phyloP scores from a whole-genome alignment of 2,797 vertebrate genomes.

The Manis javanica region DNA sequence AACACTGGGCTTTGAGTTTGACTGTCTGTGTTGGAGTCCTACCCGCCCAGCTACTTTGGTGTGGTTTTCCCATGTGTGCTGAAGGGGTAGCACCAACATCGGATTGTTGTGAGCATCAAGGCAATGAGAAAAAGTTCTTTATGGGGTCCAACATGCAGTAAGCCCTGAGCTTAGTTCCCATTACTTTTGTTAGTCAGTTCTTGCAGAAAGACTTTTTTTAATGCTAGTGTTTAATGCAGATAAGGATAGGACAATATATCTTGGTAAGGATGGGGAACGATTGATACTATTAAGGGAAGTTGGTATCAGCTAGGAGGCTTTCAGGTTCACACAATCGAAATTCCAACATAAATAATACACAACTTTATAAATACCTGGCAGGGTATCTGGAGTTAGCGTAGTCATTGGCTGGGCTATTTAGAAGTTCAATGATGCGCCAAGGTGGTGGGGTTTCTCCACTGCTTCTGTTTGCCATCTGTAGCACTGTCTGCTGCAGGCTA shows the following conservation, averaged over 20 bases:
- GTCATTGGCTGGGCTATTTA: background rate
- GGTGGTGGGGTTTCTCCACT: background rate
- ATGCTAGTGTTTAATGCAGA: background rate
- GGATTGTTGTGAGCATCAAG: background rate
- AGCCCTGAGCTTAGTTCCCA: background rate
- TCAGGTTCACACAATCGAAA: background rate
- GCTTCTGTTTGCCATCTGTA: background rate
- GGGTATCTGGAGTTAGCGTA: background rate
- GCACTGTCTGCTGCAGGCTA: background rate
- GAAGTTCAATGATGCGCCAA: fast-evolving
- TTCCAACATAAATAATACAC: background rate
- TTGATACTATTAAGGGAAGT: background rate
- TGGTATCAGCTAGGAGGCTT: background rate
- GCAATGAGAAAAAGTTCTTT: background rate
- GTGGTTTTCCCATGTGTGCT: background rate
- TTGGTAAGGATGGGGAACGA: background rate
- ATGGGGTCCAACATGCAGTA: background rate
- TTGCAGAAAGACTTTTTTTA: background rate
- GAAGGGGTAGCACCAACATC: background rate
- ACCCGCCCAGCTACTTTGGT: background rate
- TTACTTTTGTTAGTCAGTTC: background rate
- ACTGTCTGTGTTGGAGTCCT: background rate
- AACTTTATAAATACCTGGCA: background rate
- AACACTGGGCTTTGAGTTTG: background rate
- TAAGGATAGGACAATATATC: background rate